These are phyloP conservation scores for Antheraea pernyi DNA, from an alignment of 1,140 invertebrate species.

Conservation along the genomic window DNA sequence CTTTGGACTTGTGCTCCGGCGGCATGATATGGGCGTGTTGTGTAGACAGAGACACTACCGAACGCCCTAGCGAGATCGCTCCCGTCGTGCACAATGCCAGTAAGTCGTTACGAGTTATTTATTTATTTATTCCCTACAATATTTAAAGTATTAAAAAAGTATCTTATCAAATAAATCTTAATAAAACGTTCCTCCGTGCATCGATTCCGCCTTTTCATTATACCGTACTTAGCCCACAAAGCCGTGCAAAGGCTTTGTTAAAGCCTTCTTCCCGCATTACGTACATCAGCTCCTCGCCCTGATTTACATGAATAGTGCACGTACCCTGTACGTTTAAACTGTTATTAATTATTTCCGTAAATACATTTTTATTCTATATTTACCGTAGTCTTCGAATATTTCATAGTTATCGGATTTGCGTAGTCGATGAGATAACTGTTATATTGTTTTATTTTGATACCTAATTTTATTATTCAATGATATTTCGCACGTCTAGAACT, in stretches of 20 bases:
- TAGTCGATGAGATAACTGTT: too few relatives aligned
- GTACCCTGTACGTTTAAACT: conserved; percentile 17
- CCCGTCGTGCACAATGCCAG: conserved; percentile 89
- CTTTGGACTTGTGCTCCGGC: conserved; percentile 94
- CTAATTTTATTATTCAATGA: too few relatives aligned
- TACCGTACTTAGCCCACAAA: conserved; percentile 35
- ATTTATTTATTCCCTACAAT: too few relatives aligned
- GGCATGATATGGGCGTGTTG: conserved; percentile 97
- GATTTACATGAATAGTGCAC: conserved; percentile 43
- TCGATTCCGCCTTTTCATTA: conserved; percentile 35
- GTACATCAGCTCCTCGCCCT: conserved; percentile 29
- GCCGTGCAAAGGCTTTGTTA: conserved; percentile 40
- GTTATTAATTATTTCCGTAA: conserved; percentile 20
- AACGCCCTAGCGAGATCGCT: conserved; percentile 71
- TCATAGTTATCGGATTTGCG: too few relatives aligned
- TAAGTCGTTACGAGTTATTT: too few relatives aligned
- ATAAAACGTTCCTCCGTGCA: conserved; percentile 6
- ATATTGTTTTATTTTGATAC: too few relatives aligned
- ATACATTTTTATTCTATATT: background rate
- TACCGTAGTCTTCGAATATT: too few relatives aligned
- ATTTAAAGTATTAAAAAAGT: too few relatives aligned
- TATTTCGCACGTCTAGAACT: too few relatives aligned
- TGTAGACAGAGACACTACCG: conserved; percentile 87
- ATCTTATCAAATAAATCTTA: background rate
- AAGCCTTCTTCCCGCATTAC: conserved; percentile 23